Evolutionary conservation across 2,113 vertebrate species (phyloP), one percentile per base, ranked within the genome.

Genomic region (Mesoclemmys tuberculata): DNA sequence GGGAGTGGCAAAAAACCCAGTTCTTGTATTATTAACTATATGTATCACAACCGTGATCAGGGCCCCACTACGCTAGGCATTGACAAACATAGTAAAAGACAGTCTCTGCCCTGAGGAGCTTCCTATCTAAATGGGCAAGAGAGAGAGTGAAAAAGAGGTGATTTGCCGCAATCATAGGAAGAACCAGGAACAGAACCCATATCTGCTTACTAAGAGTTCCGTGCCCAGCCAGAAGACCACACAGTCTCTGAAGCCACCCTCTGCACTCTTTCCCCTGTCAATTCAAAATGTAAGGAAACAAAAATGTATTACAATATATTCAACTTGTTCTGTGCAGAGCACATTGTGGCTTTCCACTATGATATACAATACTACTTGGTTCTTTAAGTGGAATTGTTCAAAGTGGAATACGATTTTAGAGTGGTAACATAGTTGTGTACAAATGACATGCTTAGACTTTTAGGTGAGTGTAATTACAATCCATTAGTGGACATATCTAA

Each of bases 121-220:
- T 35, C 58, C 31, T 35, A n/a, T 74, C 68, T 44, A 75, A 75
- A 26, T 44, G 26, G 71, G n/a, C 38, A 75, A 44, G 38, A 44
- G 11, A 6, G 87, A 71, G 8, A 85, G 89, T 82, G 35, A n/a
- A n/a, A 18, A 64, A 35, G 35, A 68, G 61, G 35, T 92, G 87
- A 90, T 74, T 93, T 94, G 81, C 44, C 75, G 58, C 94, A 75
- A 31, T 78, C 51, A 83, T 31, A 74, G 79, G 80, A 94, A 91
- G 84, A 55, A 58, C 0, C 74, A 2, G 10, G 46, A 95, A 88
- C 80, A 96, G 92, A 90, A 27, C 2, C 10, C 3, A 58, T 49
- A 44, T 64, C 1, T 55, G 56, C 75, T 81, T 24, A 83, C 51
- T 90, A n/a, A 19, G 14, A 14, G 10, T 10, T 87, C 83, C 8